Evolutionary conservation across 2,797 vertebrate species (phyloP).

Genomic region (Cyprinella venusta): DNA sequence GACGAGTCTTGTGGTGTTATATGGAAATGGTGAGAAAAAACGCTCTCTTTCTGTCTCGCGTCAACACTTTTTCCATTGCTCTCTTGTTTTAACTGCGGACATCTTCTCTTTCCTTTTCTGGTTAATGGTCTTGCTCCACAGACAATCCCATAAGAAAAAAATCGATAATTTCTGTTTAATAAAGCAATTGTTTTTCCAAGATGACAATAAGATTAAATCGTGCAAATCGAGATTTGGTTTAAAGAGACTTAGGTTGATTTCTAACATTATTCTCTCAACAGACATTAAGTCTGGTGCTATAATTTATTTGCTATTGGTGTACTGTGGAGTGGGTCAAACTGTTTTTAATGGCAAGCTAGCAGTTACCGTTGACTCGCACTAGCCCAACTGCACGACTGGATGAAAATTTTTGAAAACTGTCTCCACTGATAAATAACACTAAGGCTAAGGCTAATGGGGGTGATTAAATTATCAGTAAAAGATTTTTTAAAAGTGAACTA

Average conservation of each 20-base stretch:
- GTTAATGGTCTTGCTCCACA: neutral
- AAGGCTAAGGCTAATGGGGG: too few species aligned
- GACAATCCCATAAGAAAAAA: neutral
- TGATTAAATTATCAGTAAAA: too few species aligned
- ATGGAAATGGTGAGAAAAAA: slow-evolving; percentile 50
- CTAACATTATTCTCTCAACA: too few species aligned
- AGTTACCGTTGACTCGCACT: too few species aligned
- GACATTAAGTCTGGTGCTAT: too few species aligned
- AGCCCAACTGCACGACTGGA: too few species aligned
- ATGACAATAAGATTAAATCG: neutral
- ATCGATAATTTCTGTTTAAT: neutral
- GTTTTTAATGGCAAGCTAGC: too few species aligned
- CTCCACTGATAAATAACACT: too few species aligned
- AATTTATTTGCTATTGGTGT: too few species aligned
- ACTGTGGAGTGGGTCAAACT: too few species aligned
- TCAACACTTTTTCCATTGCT: neutral
- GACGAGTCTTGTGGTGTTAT: slow-evolving; percentile 73
- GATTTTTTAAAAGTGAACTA: too few species aligned
- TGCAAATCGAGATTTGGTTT: neutral
- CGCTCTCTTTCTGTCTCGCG: neutral
- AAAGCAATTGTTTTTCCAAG: neutral
- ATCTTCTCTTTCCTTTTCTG: neutral
- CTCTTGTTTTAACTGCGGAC: neutral
- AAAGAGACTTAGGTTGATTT: neutral
- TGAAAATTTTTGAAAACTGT: too few species aligned